These are phyloP conservation scores for Oreochromis mossambicus DNA, from an alignment of 2,797 vertebrate species.

Conservation along the genomic window DNA sequence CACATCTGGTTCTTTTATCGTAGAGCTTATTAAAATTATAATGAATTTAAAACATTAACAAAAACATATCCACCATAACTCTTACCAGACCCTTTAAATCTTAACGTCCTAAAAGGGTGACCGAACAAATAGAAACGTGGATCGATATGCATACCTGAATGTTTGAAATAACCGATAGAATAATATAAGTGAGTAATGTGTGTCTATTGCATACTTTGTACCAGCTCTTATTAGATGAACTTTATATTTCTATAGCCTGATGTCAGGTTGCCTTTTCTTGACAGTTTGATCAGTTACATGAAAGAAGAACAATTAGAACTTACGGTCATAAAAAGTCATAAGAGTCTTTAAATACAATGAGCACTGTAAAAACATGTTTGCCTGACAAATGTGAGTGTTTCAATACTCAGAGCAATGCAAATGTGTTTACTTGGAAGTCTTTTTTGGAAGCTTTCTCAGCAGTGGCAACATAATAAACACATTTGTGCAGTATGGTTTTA, in stretches of 20 bases:
- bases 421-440: not conserved
- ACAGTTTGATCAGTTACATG: not conserved
- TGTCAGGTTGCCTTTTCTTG: not conserved
- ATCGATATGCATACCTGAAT: too few relatives aligned
- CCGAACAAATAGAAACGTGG: not conserved
- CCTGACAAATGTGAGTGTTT: not conserved
- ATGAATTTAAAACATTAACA: not conserved
- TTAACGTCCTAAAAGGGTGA: not conserved
- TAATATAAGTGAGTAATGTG: not conserved
- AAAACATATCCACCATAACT: not conserved
- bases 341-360: not conserved
- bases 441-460: conserved; percentile 1
- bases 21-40: not conserved
- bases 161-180: not conserved
- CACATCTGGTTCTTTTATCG: not conserved
- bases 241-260: not conserved
- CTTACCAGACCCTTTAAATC: not conserved
- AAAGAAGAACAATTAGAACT: not conserved
- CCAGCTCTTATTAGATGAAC: not conserved
- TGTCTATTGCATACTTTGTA: not conserved
- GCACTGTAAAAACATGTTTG: not conserved
- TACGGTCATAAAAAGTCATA: conserved; percentile 20
- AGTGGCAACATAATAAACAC: not conserved
- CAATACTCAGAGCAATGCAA: not conserved
- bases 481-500: not conserved